These are phyloP conservation scores for Corydoras maculifer DNA, from an alignment of 2,113 vertebrate species.

Conservation along the genomic window DNA sequence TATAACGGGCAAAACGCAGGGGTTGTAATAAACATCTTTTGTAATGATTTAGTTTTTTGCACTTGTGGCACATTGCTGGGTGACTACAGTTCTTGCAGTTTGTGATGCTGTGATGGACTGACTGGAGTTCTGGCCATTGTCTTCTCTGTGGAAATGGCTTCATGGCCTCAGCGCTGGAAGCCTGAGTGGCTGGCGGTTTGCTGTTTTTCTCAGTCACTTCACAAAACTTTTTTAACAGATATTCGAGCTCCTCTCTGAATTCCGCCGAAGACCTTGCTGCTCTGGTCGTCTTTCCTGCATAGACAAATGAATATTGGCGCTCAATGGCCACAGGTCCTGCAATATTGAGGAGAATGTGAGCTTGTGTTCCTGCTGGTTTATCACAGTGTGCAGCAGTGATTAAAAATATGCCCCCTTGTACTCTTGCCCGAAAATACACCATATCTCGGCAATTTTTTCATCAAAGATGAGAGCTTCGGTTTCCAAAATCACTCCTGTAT, in stretches of 20 bases:
- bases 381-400: constrained; percentile 26
- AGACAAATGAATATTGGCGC: constrained; percentile 27
- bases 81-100: constrained; percentile 7
- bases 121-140: neutral
- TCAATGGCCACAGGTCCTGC: constrained; percentile 37
- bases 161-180: neutral
- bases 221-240: constrained; percentile 31
- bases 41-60: constrained; percentile 13
- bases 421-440: constrained; percentile 9
- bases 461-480: constrained; percentile 34
- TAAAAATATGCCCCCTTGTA: constrained; percentile 23
- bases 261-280: neutral
- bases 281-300: constrained; percentile 1
- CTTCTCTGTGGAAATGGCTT: neutral
- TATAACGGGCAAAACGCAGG: no score
- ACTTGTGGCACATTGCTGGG: constrained; percentile 14
- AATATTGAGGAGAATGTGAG: constrained; percentile 30
- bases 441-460: constrained; percentile 27
- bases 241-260: constrained; percentile 34
- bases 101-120: neutral
- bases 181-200: neutral
- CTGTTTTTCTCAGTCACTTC: neutral
- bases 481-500: constrained; percentile 20
- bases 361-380: constrained; percentile 20
- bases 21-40: neutral